phyloP scores from a whole-genome alignment of 1,140 invertebrate species.

The Papilio polyxenes region DNA sequence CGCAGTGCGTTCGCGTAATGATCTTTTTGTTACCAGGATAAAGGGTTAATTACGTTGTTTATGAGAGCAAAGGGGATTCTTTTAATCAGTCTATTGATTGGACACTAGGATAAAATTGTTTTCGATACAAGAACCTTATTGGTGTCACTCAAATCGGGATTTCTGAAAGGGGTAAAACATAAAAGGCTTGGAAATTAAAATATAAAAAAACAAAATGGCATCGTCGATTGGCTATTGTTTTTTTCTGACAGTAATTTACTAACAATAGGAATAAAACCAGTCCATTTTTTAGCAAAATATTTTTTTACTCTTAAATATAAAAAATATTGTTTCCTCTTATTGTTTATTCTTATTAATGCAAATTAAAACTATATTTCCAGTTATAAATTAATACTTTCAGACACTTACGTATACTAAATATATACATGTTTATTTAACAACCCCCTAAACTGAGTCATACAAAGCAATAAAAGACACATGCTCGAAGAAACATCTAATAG shows the following conservation, averaged over 20 bases:
- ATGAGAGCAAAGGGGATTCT: neutral
- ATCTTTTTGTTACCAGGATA: neutral
- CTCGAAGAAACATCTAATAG: neutral
- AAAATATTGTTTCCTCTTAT: no score
- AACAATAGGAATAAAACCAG: neutral
- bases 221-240: neutral
- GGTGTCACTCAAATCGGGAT: no score
- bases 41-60: neutral
- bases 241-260: neutral
- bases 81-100: no score
- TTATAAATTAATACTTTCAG: no score
- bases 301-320: neutral
- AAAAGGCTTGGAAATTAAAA: neutral
- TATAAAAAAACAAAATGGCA: neutral
- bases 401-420: neutral
- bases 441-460: neutral
- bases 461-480: neutral
- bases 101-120: neutral
- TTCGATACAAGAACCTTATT: no score
- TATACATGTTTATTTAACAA: neutral
- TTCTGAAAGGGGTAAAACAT: no score
- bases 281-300: neutral
- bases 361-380: no score
- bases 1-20: neutral
- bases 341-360: no score